Conservation (phyloP, 2,888 invertebrate species). For the Caenorhabditis zanzibari region DNA sequence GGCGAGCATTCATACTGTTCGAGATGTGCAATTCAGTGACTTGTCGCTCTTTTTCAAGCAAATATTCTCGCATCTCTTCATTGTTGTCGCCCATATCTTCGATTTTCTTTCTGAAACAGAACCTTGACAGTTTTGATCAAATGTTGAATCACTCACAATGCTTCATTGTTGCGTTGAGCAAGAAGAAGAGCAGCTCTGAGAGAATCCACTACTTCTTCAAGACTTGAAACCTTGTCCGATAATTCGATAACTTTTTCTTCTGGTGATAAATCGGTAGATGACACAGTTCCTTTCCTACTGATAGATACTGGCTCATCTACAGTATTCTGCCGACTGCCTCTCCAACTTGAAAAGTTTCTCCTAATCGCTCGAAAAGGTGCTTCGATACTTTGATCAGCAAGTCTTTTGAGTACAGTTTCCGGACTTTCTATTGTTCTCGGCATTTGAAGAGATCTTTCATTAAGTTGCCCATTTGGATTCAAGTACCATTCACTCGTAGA, state of each 20-base stretch:
- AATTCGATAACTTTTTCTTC: conserved; percentile 78
- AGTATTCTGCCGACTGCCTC: conserved; percentile 36
- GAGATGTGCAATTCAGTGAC: conserved; percentile 77
- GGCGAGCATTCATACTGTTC: conserved; percentile 70
- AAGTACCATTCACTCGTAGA: conserved; percentile 78
- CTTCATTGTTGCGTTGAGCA: conserved; percentile 77
- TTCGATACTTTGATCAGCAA: conserved; percentile 68
- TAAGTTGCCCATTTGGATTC: conserved; percentile 78
- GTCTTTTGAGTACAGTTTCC: conserved; percentile 62
- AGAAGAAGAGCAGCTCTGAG: conserved; percentile 75
- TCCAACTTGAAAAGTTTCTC: conserved; percentile 65
- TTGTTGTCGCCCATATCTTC: conserved; percentile 65
- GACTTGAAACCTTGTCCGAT: conserved; percentile 77
- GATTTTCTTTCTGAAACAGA: conserved; percentile 44
- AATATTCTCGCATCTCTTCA: conserved; percentile 69
- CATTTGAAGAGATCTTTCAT: conserved; percentile 77
- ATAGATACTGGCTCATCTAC: conserved; percentile 39
- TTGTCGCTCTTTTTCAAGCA: conserved; percentile 72
- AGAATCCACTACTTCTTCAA: conserved; percentile 75
- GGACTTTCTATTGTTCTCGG: conserved; percentile 73
- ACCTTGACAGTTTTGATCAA: background rate
- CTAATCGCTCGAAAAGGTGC: conserved; percentile 67
- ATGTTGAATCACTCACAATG: conserved; percentile 70
- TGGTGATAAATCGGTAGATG: conserved; percentile 43
- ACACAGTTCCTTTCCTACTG: conserved; percentile 57